Percentiles rank a stretch among this genome's conserved stretches.
Evolutionary conservation across 2,888 invertebrate species (phyloP).

Genomic region (Campoplex nolae): DNA sequence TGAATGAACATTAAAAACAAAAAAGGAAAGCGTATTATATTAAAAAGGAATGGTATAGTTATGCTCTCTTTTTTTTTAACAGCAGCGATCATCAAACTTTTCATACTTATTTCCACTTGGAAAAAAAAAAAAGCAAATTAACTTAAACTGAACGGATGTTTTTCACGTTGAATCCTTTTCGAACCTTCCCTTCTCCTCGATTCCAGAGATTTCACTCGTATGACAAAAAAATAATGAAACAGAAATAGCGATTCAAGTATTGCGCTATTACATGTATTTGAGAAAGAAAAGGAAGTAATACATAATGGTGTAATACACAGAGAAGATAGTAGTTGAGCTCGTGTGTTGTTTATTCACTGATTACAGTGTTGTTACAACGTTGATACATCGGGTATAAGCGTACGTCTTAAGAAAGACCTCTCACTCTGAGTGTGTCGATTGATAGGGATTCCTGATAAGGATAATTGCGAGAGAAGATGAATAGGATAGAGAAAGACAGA

Average conservation of each 20-base stretch:
- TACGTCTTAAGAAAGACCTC: constrained; percentile 24
- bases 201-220: background rate
- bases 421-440: constrained; percentile 1
- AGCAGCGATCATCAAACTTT: too few relatives aligned
- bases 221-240: background rate
- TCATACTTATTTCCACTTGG: too few relatives aligned
- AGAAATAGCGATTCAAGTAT: background rate
- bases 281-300: background rate
- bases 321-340: background rate
- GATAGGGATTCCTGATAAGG: constrained; percentile 20
- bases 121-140: too few relatives aligned
- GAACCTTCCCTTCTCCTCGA: background rate
- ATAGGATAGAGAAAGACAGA: constrained; percentile 6
- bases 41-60: too few relatives aligned
- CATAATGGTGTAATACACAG: background rate
- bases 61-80: too few relatives aligned
- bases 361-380: constrained; percentile 21
- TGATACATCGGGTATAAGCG: background rate
- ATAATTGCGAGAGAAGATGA: constrained; percentile 20
- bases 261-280: background rate
- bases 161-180: background rate
- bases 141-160: too few relatives aligned
- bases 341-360: constrained; percentile 8
- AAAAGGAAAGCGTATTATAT: too few relatives aligned
- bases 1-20: too few relatives aligned